These are phyloP conservation scores for Empidonax traillii DNA, from an alignment of 2,113 vertebrate species.

Conservation along the genomic window DNA sequence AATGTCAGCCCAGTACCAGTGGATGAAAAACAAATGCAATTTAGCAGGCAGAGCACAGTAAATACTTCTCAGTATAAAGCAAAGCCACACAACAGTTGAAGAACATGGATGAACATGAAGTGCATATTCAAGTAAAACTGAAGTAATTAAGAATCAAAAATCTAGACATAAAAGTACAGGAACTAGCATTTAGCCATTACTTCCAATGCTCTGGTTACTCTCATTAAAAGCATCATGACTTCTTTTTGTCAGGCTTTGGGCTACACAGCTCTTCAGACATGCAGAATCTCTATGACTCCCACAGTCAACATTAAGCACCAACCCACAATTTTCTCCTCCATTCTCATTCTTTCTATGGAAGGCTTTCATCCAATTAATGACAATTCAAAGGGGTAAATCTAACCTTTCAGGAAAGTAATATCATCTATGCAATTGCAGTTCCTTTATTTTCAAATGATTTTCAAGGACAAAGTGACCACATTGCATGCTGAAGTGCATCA, in stretches of 20 bases:
- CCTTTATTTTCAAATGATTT: constrained; percentile 18
- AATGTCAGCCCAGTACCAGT: neutral
- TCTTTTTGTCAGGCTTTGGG: neutral
- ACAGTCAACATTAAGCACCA: neutral
- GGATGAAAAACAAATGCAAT: neutral
- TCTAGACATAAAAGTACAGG: neutral
- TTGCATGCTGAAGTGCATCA: neutral
- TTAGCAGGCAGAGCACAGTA: neutral
- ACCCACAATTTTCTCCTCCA: neutral
- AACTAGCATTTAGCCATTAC: neutral
- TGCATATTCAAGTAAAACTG: neutral
- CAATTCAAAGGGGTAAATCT: neutral
- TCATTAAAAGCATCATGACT: neutral
- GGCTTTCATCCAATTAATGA: neutral
- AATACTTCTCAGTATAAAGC: neutral
- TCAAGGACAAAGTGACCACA: constrained; percentile 18
- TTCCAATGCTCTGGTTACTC: neutral
- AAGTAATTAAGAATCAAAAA: neutral
- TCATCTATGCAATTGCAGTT: neutral
- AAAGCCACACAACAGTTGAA: neutral
- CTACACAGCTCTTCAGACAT: neutral
- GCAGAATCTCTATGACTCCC: neutral
- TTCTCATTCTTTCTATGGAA: neutral
- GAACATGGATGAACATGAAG: neutral
- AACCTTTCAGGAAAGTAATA: neutral